A percentile compares a stretch with the other conserved stretches of the same genome.
phyloP scores from a whole-genome alignment of 2,113 vertebrate species.

The Sylvietta virens region DNA sequence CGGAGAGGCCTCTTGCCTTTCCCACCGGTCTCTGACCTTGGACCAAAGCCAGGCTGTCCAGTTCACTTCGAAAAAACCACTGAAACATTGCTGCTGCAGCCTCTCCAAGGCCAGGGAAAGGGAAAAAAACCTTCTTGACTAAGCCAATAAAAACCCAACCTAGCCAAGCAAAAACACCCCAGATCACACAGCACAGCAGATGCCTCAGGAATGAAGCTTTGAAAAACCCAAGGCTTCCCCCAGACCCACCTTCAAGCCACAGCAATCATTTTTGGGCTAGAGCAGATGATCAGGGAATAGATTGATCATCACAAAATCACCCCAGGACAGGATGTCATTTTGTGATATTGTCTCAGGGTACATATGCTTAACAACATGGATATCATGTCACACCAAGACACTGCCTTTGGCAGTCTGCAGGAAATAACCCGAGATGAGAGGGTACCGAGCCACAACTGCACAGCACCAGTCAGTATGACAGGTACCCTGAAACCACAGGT shows the following conservation, averaged over 20 bases:
- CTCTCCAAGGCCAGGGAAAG: background rate
- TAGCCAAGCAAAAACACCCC: background rate
- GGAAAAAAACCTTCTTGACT: background rate
- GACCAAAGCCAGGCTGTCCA: background rate
- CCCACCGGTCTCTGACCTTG: background rate
- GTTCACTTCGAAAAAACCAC: accelerated
- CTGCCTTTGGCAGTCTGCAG: background rate
- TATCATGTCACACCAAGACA: background rate
- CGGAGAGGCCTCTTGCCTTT: background rate
- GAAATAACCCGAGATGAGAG: background rate
- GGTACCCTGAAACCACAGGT: background rate
- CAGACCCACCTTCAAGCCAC: background rate
- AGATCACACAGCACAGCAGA: accelerated
- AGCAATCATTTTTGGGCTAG: background rate
- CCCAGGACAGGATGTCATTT: background rate
- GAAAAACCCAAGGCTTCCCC: no score
- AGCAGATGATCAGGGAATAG: background rate
- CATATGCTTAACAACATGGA: background rate
- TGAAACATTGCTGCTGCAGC: background rate
- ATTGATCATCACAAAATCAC: background rate
- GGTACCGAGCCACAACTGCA: accelerated
- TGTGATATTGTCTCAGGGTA: background rate
- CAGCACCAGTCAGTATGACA: background rate
- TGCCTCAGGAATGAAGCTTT: background rate
- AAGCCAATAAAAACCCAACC: background rate